Evolutionary conservation across 2,888 invertebrate species (phyloP).

Genomic region (Nephrotoma guestfalica): DNA sequence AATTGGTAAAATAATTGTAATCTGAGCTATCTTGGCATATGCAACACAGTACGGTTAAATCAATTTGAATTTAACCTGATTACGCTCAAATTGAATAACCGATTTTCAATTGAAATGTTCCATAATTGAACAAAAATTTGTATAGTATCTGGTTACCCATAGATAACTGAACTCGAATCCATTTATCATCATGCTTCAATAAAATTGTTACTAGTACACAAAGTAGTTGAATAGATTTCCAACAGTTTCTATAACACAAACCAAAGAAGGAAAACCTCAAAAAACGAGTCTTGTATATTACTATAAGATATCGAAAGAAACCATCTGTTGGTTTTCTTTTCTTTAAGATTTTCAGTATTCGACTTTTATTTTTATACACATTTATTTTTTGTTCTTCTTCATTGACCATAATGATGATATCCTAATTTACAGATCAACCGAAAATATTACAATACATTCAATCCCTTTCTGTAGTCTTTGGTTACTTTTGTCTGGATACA

Average conservation of each 20-base stretch:
- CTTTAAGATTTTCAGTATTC: background rate
- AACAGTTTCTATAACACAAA: background rate
- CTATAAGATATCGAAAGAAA: background rate
- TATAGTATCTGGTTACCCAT: background rate
- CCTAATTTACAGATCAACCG: constrained; percentile 6
- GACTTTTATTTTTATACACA: background rate
- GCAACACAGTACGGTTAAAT: too few relatives aligned
- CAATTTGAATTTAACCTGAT: background rate
- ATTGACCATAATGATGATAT: constrained; percentile 5
- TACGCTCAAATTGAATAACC: background rate
- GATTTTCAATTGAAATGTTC: background rate
- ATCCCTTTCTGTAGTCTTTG: background rate
- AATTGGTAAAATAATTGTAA: too few relatives aligned
- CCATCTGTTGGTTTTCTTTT: background rate
- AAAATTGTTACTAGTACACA: background rate
- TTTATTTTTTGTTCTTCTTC: background rate
- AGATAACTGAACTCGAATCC: background rate
- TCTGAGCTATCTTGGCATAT: too few relatives aligned
- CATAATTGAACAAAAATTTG: background rate
- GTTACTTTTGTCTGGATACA: background rate
- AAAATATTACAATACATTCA: background rate
- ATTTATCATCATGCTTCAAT: background rate
- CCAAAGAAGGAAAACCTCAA: background rate
- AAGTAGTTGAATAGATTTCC: background rate
- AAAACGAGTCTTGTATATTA: background rate